Evolutionary conservation across 2,113 vertebrate species (phyloP), one percentile per base, ranked within the genome.

Genomic region (Tachycineta bicolor): DNA sequence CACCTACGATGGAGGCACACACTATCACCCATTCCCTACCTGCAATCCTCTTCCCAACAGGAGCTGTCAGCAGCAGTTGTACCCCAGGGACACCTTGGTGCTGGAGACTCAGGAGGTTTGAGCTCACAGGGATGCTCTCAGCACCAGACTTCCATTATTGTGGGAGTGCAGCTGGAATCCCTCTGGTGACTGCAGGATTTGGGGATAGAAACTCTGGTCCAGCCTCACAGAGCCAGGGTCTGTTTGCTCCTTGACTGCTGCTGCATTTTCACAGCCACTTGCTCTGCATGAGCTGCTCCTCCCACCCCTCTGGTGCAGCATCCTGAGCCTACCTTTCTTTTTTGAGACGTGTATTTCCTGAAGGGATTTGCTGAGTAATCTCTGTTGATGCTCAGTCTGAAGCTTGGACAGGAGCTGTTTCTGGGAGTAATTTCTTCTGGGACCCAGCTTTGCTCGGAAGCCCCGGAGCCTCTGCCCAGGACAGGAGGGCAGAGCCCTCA

Each of bases 1-100:
- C 83, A 39, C 31, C 50, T 25, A 4, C 0, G 0, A 21, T 34
- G 47, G 8, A 83, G 33, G 39, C 34, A 37, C 21, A 22, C 3
- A 11, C 12, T 49, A 5, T 65, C 33, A 25, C 28, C 41, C 14
- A 2, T 55, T 91, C 29, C 10, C 24, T 39, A 17, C 46, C 28
- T 94, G 62, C 58, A 70, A 6, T 34, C 47, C 19, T 46, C 39
- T 78, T 89, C 80, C 52, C 65, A 39, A 3, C 10, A n/a, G 76
- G 37, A 82, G 39, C 25, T 74, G 47, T 24, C 34, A 39, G 60
- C 58, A 41, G n/a, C 1, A 2, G 6, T 9, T 47, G 37, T 59
- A 43, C 47, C 60, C 2, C 34, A 56, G 29, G 43, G 47, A 50
- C 44, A 68, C 14, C 37, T 53, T 82, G 43, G 16, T 86, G 78